phyloP scores from a whole-genome alignment of 2,888 invertebrate genomes.

The Zaprionus obscuricornis region DNA sequence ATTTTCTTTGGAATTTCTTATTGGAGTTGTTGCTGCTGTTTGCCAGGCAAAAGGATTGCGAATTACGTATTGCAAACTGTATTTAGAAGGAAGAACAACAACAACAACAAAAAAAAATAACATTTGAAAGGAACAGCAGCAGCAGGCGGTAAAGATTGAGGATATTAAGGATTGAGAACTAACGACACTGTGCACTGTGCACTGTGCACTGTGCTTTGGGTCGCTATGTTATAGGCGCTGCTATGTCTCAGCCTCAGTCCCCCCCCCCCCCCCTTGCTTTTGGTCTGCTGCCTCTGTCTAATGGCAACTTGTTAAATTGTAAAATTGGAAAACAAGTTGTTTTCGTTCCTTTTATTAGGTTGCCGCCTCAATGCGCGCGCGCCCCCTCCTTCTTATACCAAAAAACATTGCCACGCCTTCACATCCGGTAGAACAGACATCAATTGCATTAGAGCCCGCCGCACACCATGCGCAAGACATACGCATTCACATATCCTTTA shows the following conservation, averaged over 20 bases:
- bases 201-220: slow-evolving; percentile 1
- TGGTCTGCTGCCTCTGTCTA: slow-evolving; percentile 46
- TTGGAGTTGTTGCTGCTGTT: slow-evolving; percentile 35
- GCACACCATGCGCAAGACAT: not conserved
- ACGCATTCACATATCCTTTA: slow-evolving; percentile 18
- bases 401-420: slow-evolving; percentile 32
- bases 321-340: slow-evolving; percentile 83
- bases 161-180: slow-evolving; percentile 45
- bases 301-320: slow-evolving; percentile 82
- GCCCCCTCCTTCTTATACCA: no score
- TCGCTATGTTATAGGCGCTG: slow-evolving; percentile 13
- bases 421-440: slow-evolving; percentile 60
- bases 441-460: slow-evolving; percentile 80
- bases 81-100: not conserved
- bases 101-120: no score
- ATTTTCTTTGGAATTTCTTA: slow-evolving; percentile 73
- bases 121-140: not conserved
- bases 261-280: not conserved
- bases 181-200: slow-evolving; percentile 52
- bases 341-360: slow-evolving; percentile 80
- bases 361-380: slow-evolving; percentile 72
- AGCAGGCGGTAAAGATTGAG: slow-evolving; percentile 4
- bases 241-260: no score
- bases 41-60: slow-evolving; percentile 73
- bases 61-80: slow-evolving; percentile 39